A percentile compares a stretch with the other conserved stretches of the same genome.
Conservation (phyloP, 1,140 invertebrate genomes). For the Anastrepha ludens region DNA sequence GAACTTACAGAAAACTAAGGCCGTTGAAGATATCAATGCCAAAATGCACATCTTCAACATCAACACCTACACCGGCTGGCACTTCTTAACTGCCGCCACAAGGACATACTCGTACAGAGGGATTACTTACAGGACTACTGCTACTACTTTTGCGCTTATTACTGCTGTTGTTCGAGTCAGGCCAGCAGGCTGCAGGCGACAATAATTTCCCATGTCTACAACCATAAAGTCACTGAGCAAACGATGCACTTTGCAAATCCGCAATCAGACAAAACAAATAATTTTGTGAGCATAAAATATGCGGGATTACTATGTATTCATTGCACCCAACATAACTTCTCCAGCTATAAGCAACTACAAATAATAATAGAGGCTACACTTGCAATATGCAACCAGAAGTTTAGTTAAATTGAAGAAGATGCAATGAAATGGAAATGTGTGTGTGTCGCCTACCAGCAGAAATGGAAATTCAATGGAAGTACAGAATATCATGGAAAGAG, state of each 20-base stretch:
- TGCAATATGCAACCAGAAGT: neutral
- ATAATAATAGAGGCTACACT: neutral
- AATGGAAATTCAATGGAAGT: neutral
- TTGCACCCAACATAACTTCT: neutral
- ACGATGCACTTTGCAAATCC: constrained; percentile 72
- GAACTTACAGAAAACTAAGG: neutral
- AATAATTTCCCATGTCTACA: constrained; percentile 57
- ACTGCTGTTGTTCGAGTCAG: neutral
- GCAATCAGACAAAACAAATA: constrained; percentile 74
- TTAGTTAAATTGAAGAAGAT: constrained; percentile 35
- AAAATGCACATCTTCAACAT: constrained; percentile 4
- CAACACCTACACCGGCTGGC: neutral
- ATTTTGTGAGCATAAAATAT: constrained; percentile 65
- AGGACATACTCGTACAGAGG: neutral
- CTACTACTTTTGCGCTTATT: too few species aligned
- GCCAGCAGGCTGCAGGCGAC: neutral
- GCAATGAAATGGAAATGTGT: constrained; percentile 9
- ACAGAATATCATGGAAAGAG: neutral
- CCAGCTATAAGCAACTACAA: neutral
- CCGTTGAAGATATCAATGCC: neutral
- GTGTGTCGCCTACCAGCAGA: neutral
- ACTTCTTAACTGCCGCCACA: neutral
- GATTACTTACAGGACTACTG: too few species aligned
- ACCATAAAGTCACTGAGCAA: constrained; percentile 70
- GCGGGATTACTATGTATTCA: constrained; percentile 49